Evolutionary conservation across 2,797 vertebrate species (phyloP).

Genomic region (Ctenopoma kingsleyae): DNA sequence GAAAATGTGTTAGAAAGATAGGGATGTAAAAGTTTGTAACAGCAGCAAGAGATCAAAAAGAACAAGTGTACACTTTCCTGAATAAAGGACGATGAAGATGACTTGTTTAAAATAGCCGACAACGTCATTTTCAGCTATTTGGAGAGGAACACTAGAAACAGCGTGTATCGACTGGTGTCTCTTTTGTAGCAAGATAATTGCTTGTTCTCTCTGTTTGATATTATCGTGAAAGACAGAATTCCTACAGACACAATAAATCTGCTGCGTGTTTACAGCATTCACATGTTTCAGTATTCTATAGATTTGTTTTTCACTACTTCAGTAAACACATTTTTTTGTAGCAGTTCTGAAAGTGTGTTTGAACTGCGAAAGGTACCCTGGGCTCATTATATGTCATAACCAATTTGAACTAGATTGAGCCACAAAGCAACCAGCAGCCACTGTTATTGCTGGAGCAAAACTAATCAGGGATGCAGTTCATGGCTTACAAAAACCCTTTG

Average conservation of each 20-base stretch:
- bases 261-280: slow-evolving; percentile 24
- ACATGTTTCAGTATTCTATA: slow-evolving; percentile 32
- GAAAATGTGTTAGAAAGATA: slow-evolving; percentile 11
- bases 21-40: slow-evolving; percentile 7
- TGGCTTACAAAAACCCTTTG: slow-evolving; percentile 51
- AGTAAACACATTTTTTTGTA: slow-evolving; percentile 24
- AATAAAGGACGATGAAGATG: slow-evolving; percentile 14
- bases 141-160: slow-evolving; percentile 23
- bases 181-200: slow-evolving; percentile 53
- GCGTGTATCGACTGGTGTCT: slow-evolving; percentile 34
- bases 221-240: slow-evolving; percentile 40
- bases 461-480: slow-evolving; percentile 64
- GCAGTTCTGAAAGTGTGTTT: slow-evolving; percentile 32
- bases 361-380: slow-evolving; percentile 28
- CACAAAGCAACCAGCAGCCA: slow-evolving; percentile 35
- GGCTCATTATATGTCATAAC: slow-evolving; percentile 37
- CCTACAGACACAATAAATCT: slow-evolving; percentile 27
- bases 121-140: slow-evolving; percentile 38
- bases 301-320: neutral
- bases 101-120: slow-evolving; percentile 32
- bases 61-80: slow-evolving; percentile 9
- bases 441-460: slow-evolving; percentile 33
- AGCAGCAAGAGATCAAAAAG: slow-evolving; percentile 4
- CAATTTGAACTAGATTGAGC: slow-evolving; percentile 46
- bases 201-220: slow-evolving; percentile 29